These are phyloP conservation scores for Rhimphoctona megacephalus DNA, from an alignment of 2,888 invertebrate genomes.

Conservation along the genomic window DNA sequence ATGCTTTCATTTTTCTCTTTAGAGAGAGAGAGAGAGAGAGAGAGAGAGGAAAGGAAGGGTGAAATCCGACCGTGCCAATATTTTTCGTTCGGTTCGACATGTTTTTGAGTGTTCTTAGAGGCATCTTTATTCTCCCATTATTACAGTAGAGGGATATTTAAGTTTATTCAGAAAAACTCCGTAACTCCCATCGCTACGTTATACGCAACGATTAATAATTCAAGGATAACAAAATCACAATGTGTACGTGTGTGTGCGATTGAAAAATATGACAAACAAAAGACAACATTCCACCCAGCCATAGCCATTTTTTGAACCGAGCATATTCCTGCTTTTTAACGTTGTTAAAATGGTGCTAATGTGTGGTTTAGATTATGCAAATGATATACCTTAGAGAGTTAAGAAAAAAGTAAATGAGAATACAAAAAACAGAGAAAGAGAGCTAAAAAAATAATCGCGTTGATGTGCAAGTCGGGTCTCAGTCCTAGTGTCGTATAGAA, in stretches of 20 bases:
- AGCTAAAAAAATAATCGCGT: slow-evolving; percentile 27
- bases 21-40: too few species aligned
- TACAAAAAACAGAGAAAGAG: slow-evolving; percentile 10
- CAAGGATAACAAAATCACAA: slow-evolving; percentile 30
- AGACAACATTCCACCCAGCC: slow-evolving; percentile 60
- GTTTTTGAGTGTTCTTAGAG: slow-evolving; percentile 54
- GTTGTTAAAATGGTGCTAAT: slow-evolving; percentile 77
- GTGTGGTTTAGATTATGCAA: slow-evolving; percentile 73
- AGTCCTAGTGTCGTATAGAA: slow-evolving; percentile 28
- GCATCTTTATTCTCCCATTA: slow-evolving; percentile 49
- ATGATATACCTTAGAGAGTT: slow-evolving; percentile 53
- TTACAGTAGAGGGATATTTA: slow-evolving; percentile 29
- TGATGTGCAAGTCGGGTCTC: slow-evolving; percentile 49
- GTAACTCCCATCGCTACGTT: slow-evolving; percentile 10
- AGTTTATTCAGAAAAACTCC: background rate
- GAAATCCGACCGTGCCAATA: slow-evolving; percentile 74
- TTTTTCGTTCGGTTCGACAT: slow-evolving; percentile 66
- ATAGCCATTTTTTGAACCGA: slow-evolving; percentile 63
- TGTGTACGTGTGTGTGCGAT: slow-evolving; percentile 23
- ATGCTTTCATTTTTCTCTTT: too few species aligned
- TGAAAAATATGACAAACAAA: slow-evolving; percentile 33
- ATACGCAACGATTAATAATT: slow-evolving; percentile 32
- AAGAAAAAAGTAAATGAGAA: slow-evolving; percentile 19
- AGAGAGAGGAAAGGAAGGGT: slow-evolving; percentile 23
- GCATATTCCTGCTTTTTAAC: slow-evolving; percentile 69